Percentiles rank a stretch among this genome's conserved stretches.
These are phyloP conservation scores for Cartodere bifasciata DNA, from an alignment of 2,888 invertebrate species.

Conservation along the genomic window DNA sequence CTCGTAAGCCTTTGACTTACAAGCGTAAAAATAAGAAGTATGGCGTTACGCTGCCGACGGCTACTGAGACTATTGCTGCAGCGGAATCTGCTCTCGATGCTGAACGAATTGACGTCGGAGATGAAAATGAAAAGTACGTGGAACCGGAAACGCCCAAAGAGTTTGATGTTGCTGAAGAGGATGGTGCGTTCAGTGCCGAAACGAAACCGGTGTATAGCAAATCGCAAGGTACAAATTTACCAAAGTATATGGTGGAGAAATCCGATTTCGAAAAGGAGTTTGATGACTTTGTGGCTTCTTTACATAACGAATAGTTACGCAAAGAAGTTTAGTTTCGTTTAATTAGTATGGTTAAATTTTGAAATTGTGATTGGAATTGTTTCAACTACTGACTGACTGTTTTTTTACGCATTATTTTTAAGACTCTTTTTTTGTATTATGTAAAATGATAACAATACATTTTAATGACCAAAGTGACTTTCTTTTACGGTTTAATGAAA, in stretches of 20 bases:
- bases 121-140: constrained; percentile 15
- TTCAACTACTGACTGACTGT: too few species aligned
- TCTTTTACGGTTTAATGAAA: too few species aligned
- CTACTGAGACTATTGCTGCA: constrained; percentile 34
- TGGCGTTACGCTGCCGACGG: constrained; percentile 38
- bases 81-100: constrained; percentile 12
- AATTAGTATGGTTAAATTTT: too few species aligned
- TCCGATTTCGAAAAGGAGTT: constrained; percentile 56
- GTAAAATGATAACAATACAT: too few species aligned
- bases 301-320: too few species aligned
- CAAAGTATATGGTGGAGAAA: constrained; percentile 54
- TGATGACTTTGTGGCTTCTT: constrained; percentile 41
- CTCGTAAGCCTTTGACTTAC: too few species aligned
- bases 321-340: too few species aligned
- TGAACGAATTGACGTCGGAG: constrained; percentile 7
- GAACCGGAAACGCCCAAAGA: constrained; percentile 34
- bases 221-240: constrained; percentile 47
- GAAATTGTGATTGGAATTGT: too few species aligned
- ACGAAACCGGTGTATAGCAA: constrained; percentile 53
- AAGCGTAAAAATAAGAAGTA: too few species aligned
- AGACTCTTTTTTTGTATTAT: too few species aligned
- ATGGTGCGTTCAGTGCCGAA: constrained; percentile 53
- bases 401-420: too few species aligned
- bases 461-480: too few species aligned
- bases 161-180: constrained; percentile 42